These are phyloP conservation scores for Pteropus alecto DNA, from an alignment of 2,113 vertebrate species.

Conservation along the genomic window DNA sequence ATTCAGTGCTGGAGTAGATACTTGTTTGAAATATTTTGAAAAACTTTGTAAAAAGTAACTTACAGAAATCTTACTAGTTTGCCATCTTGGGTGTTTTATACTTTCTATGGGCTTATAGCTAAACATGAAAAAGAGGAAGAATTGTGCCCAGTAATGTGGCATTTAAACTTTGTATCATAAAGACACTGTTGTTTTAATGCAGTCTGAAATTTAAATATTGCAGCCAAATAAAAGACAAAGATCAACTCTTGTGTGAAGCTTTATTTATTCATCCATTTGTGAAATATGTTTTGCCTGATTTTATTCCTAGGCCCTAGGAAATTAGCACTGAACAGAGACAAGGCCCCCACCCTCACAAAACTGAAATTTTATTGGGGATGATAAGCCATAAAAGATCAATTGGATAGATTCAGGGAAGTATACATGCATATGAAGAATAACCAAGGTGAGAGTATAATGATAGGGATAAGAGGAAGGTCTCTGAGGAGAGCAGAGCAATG, in stretches of 20 bases:
- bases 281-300: not conserved
- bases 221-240: slow-evolving; percentile 27
- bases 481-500: not conserved
- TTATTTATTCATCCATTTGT: not conserved
- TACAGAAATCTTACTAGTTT: not conserved
- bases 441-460: not conserved
- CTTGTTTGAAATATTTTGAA: not conserved
- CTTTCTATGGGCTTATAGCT: not conserved
- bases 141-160: not conserved
- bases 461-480: not conserved
- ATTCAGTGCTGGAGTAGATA: not conserved
- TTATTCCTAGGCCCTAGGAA: not conserved
- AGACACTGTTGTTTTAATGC: not conserved
- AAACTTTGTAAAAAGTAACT: not conserved
- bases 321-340: not conserved
- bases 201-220: slow-evolving; percentile 22
- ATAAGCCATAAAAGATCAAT: not conserved
- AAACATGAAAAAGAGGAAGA: not conserved
- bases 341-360: not conserved
- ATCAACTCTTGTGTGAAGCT: not conserved
- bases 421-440: not conserved
- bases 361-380: not conserved
- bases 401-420: not conserved
- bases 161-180: not conserved
- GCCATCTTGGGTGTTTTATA: not conserved